Conservation (phyloP, 2,888 invertebrate genomes). For the Odontothrips loti region DNA sequence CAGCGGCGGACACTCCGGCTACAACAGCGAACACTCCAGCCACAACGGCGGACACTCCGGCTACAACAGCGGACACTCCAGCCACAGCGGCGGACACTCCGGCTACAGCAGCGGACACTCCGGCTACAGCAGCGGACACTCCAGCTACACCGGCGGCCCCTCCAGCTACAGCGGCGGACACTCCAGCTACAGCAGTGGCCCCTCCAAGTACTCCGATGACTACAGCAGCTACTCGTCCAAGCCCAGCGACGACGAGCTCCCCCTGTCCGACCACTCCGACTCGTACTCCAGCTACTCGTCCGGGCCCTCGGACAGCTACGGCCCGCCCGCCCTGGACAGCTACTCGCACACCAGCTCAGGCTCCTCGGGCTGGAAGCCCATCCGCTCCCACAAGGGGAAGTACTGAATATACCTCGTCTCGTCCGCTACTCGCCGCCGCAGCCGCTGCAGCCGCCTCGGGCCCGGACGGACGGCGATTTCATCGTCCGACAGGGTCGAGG, state of each 20-base stretch:
- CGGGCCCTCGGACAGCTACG: constrained; percentile 13
- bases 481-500: too few species aligned
- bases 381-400: constrained; percentile 18
- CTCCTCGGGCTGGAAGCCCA: constrained; percentile 13
- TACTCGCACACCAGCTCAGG: constrained; percentile 17
- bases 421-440: neutral
- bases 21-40: constrained; percentile 7
- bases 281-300: constrained; percentile 3
- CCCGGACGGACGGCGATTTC: too few species aligned
- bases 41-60: neutral
- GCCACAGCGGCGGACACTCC: constrained; percentile 17
- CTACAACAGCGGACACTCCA: constrained; percentile 9
- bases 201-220: neutral
- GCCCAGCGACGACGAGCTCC: constrained; percentile 3
- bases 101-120: constrained; percentile 28
- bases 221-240: constrained; percentile 26
- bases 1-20: constrained; percentile 19
- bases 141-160: constrained; percentile 25
- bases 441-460: neutral
- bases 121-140: constrained; percentile 28
- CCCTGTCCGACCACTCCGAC: neutral
- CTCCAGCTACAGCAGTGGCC: constrained; percentile 8
- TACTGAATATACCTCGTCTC: too few species aligned
- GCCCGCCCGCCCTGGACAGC: constrained; percentile 14
- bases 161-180: constrained; percentile 3